Conservation (phyloP, 2,888 invertebrate genomes). For the Netelia virgata region DNA sequence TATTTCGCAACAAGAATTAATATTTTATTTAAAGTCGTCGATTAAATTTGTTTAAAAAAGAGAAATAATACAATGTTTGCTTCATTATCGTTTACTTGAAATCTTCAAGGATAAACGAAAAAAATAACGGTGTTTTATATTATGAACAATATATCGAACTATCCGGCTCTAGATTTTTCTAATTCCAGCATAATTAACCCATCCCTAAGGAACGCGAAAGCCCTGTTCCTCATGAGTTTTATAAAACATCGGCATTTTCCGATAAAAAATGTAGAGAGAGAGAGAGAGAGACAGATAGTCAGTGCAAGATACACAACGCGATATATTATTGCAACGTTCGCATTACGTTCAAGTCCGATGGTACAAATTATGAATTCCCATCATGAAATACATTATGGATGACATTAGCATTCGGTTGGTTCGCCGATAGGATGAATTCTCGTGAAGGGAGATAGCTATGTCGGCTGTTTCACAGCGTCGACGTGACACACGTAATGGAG, state of each 20-base stretch:
- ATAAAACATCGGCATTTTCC: background rate
- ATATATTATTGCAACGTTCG: constrained; percentile 10
- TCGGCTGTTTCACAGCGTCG: constrained; percentile 58
- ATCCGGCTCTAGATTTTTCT: too few species aligned
- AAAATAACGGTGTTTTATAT: too few species aligned
- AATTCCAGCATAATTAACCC: too few species aligned
- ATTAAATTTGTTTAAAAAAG: too few species aligned
- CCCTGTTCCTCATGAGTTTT: too few species aligned
- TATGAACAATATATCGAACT: too few species aligned
- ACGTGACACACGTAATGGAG: constrained; percentile 75
- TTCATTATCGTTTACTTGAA: too few species aligned
- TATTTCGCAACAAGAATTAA: too few species aligned
- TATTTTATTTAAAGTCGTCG: too few species aligned
- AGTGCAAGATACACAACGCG: background rate
- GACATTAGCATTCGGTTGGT: constrained; percentile 79
- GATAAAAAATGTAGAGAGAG: constrained; percentile 24
- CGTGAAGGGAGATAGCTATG: constrained; percentile 60
- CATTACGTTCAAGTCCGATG: constrained; percentile 23
- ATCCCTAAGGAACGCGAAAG: too few species aligned
- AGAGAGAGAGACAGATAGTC: background rate
- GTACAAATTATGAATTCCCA: constrained; percentile 76
- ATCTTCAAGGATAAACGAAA: too few species aligned
- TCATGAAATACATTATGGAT: constrained; percentile 75
- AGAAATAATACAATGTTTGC: too few species aligned
- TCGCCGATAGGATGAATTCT: constrained; percentile 27